Percentiles rank a stretch among this genome's conserved stretches.
These are phyloP conservation scores for Idaea aversata DNA, from an alignment of 2,888 invertebrate species.

Conservation along the genomic window DNA sequence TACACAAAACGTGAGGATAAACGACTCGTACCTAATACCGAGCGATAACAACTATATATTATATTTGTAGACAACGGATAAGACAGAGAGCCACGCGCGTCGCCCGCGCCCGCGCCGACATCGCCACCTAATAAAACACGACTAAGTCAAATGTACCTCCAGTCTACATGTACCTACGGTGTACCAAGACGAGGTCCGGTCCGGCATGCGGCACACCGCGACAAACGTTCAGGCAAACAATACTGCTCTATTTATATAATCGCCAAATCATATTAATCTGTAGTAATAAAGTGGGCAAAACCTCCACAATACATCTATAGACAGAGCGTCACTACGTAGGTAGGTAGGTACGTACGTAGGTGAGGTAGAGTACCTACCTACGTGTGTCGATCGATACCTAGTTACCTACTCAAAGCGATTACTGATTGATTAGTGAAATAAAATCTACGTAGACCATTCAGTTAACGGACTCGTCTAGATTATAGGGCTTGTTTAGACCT, in stretches of 20 bases:
- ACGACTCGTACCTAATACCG: background rate
- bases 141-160: too few species aligned
- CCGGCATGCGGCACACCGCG: too few species aligned
- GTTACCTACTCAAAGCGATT: background rate
- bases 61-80: background rate
- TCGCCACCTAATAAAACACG: too few species aligned
- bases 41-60: background rate
- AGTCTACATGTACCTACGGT: too few species aligned
- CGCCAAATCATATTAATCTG: background rate
- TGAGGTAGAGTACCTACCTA: too few species aligned
- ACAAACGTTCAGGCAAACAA: background rate
- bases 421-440: background rate
- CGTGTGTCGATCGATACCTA: background rate
- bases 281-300: background rate
- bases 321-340: background rate
- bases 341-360: background rate
- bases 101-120: too few species aligned
- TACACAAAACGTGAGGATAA: background rate
- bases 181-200: background rate
- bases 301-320: background rate
- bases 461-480: too few species aligned
- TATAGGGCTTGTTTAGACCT: too few species aligned
- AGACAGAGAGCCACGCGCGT: background rate
- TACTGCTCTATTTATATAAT: background rate
- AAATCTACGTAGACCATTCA: too few species aligned